Evolutionary conservation across 2,113 vertebrate species (phyloP).

Genomic region (Lepus americanus): DNA sequence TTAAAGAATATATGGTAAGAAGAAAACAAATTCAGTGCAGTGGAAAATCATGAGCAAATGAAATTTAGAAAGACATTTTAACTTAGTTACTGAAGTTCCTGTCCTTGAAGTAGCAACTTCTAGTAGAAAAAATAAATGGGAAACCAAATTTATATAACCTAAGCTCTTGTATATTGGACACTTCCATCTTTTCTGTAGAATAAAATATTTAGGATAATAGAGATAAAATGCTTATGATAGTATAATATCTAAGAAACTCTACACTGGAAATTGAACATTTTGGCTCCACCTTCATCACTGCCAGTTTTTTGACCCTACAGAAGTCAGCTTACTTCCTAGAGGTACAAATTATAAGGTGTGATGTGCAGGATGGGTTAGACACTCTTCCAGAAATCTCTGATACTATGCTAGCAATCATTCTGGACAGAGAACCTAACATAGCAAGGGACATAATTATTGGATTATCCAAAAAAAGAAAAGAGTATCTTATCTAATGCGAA

Average conservation of each 20-base stretch:
- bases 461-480: not conserved
- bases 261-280: not conserved
- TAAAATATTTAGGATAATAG: not conserved
- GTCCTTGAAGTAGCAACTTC: not conserved
- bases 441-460: not conserved
- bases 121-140: not conserved
- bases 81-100: conserved; percentile 33
- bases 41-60: not conserved
- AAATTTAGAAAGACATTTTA: not conserved
- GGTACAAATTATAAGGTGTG: not conserved
- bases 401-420: not conserved
- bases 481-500: conserved; percentile 9
- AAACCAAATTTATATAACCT: not conserved
- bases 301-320: not conserved
- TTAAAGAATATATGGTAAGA: not conserved
- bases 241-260: not conserved
- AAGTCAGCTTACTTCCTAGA: not conserved
- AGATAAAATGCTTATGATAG: not conserved
- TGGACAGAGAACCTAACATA: not conserved
- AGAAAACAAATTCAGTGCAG: not conserved
- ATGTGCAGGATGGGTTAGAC: not conserved
- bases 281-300: not conserved
- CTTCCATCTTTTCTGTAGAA: not conserved
- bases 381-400: not conserved
- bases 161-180: not conserved